phyloP scores from a whole-genome alignment of 2,797 vertebrate species.

The Fundulus diaphanus region DNA sequence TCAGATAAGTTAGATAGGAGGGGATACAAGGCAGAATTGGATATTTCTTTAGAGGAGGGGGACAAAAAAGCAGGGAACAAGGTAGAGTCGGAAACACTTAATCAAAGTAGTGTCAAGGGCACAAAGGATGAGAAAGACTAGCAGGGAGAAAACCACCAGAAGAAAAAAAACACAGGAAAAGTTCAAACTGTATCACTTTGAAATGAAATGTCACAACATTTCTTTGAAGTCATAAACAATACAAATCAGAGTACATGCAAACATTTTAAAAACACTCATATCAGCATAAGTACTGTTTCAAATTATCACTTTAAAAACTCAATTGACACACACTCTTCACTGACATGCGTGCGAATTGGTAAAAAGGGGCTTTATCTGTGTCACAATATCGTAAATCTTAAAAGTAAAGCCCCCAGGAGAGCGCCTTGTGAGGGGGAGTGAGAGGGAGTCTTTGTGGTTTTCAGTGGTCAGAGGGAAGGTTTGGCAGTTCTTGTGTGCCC shows the following conservation, averaged over 20 bases:
- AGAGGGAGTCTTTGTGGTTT: neutral
- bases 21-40: constrained; percentile 68
- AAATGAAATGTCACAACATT: neutral
- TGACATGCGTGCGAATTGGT: constrained; percentile 1
- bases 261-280: neutral
- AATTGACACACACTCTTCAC: constrained; percentile 6
- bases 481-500: neutral
- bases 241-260: neutral
- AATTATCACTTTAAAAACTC: neutral
- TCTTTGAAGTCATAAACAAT: neutral
- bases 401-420: neutral
- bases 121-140: constrained; percentile 88
- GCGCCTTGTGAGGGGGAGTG: neutral
- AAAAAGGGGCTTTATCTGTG: neutral
- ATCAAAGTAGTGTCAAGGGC: constrained; percentile 80
- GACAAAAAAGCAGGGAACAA: constrained; percentile 70
- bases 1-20: constrained; percentile 79
- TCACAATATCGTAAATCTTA: neutral
- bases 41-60: constrained; percentile 64
- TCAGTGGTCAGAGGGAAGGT: neutral
- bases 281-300: neutral
- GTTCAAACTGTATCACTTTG: constrained; percentile 47
- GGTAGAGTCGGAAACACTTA: constrained; percentile 67
- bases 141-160: constrained; percentile 85
- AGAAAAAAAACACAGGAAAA: constrained; percentile 42